Base-by-base conservation (phyloP, 1,140 invertebrate species). In the Drosophila pectinifera region DNA sequence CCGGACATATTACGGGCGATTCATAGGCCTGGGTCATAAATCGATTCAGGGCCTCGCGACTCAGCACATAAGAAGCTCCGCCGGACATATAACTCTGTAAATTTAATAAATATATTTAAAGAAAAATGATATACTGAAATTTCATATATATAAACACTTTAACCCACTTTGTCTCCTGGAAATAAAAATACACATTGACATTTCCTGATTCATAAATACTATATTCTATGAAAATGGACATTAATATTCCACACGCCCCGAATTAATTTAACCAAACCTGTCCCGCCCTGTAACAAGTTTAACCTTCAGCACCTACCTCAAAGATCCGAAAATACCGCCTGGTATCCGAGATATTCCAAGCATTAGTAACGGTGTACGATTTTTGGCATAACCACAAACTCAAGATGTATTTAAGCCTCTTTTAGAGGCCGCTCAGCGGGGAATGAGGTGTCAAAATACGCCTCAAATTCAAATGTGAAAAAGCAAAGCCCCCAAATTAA, bases 71-170 rank as follows among this genome's bases (percentile, higher is more conserved):
- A 3, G 98, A 96, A 64, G 97, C 96, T 1, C 97, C 97, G 11
- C 98, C 98, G 86, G 97, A 98, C 97, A 98, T 98, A 91, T 99
- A 99, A 1, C 98, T 98, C 93, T 97, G 31, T 18, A 0, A n/a
- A 51, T 36, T n/a, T 28, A 28, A 28, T 28, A 28, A 28, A 10
- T 8, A 28, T 7, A 28, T 28, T 8, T 8, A 28, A 28, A 8
- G 8, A 8, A 28, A 26, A 26, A 5, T 6, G 5, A 28, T 28
- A 28, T 7, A 28, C 26, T 26, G 5, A 26, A 1, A 28, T 2
- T 28, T 2, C 28, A 28, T 1, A 10, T 28, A 28, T 28, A 28
- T n/a, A n/a, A n/a, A n/a, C n/a, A n/a, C n/a, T n/a, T n/a, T n/a
- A n/a, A n/a, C n/a, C n/a, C n/a, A n/a, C n/a, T n/a, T n/a, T n/a